Conservation (phyloP, 1,140 invertebrate species). For the Calliopsis andreniformis region DNA sequence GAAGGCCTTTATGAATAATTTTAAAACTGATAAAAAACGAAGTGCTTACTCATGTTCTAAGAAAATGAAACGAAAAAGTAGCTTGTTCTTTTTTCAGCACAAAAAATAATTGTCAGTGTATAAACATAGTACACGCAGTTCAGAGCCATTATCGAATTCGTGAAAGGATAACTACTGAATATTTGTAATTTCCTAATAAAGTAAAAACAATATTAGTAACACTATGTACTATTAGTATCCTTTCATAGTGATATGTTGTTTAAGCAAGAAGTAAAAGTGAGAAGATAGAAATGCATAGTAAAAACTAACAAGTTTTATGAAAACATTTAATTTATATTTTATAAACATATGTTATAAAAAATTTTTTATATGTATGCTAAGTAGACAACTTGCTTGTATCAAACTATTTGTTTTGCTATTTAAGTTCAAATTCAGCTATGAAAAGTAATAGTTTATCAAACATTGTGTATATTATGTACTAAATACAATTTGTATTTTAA, state of each 20-base stretch:
- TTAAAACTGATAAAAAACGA: slow-evolving; percentile 15
- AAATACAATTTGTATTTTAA: neutral
- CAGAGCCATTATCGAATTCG: slow-evolving; percentile 19
- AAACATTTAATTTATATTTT: slow-evolving; percentile 30
- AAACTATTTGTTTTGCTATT: slow-evolving; percentile 17
- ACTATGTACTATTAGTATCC: slow-evolving; percentile 1
- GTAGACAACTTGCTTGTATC: slow-evolving; percentile 19
- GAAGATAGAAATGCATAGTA: slow-evolving; percentile 4
- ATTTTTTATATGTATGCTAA: slow-evolving; percentile 12
- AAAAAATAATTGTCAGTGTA: slow-evolving; percentile 21
- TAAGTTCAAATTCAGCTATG: slow-evolving; percentile 3
- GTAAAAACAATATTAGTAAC: slow-evolving; percentile 28
- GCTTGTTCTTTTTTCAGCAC: slow-evolving; percentile 23
- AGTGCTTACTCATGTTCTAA: slow-evolving; percentile 10
- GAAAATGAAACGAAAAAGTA: neutral
- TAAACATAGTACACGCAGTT: slow-evolving; percentile 26
- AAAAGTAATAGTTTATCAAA: slow-evolving; percentile 22
- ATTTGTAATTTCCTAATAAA: slow-evolving; percentile 49
- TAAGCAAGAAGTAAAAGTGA: neutral
- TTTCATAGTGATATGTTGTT: too few relatives aligned
- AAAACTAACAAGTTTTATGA: slow-evolving; percentile 28
- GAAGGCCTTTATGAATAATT: neutral
- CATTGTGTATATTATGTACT: slow-evolving; percentile 17
- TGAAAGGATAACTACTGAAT: slow-evolving; percentile 28
- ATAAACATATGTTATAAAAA: slow-evolving; percentile 34